phyloP scores from a whole-genome alignment of 2,113 vertebrate species.

The Lagenorhynchus albirostris region DNA sequence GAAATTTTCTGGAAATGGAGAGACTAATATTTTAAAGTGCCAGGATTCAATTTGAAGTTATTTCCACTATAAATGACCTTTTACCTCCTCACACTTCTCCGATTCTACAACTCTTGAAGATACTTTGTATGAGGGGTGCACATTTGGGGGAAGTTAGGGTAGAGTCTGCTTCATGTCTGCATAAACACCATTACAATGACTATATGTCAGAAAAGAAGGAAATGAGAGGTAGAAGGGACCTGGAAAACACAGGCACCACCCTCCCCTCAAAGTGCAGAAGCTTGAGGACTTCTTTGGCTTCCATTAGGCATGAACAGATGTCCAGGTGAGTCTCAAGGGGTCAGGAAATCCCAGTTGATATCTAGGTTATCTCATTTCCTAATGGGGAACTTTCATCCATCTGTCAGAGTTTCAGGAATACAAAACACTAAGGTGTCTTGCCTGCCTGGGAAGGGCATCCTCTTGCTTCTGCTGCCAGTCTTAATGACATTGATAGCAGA shows the following conservation, averaged over 20 bases:
- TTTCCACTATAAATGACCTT: background rate
- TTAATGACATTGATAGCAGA: background rate
- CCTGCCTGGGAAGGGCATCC: background rate
- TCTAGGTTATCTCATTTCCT: slow-evolving; percentile 33
- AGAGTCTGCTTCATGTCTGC: background rate
- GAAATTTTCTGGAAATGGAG: background rate
- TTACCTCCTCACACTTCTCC: background rate
- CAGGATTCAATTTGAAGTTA: background rate
- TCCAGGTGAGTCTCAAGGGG: background rate
- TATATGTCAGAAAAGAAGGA: background rate
- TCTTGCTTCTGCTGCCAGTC: background rate
- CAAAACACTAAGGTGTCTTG: background rate
- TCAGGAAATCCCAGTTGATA: background rate
- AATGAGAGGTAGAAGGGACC: background rate
- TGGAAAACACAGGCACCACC: background rate
- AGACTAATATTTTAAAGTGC: background rate
- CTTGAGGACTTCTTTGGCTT: background rate
- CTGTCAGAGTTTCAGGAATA: slow-evolving; percentile 41
- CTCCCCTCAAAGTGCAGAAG: background rate
- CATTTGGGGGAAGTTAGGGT: background rate
- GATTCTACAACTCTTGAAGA: background rate
- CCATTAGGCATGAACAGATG: background rate
- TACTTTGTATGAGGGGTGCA: background rate
- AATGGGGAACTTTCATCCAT: background rate
- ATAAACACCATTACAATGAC: background rate